These are phyloP conservation scores for Phaethon lepturus DNA, from an alignment of 2,113 vertebrate genomes.

Conservation along the genomic window DNA sequence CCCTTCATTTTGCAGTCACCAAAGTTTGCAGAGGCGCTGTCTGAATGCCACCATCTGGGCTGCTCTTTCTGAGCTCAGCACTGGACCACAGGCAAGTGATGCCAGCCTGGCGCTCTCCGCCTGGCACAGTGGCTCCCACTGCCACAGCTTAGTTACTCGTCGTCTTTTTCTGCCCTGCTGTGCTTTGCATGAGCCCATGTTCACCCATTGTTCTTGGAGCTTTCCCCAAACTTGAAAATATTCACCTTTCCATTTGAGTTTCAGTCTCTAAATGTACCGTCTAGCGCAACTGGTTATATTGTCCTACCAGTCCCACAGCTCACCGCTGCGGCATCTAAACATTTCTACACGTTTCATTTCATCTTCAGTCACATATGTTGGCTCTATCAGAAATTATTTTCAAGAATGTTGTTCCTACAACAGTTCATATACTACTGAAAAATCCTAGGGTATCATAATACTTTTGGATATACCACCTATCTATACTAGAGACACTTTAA, in stretches of 20 bases:
- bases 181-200: background rate
- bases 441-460: background rate
- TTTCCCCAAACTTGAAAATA: background rate
- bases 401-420: background rate
- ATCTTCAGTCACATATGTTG: background rate
- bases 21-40: background rate
- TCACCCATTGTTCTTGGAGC: background rate
- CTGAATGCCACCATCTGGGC: background rate
- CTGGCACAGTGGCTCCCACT: background rate
- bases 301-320: background rate
- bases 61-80: background rate
- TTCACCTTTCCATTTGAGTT: background rate
- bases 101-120: background rate
- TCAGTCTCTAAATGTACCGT: background rate
- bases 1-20: background rate
- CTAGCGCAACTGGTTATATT: background rate
- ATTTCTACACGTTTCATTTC: background rate
- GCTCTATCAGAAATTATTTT: background rate
- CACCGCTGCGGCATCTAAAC: background rate
- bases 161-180: background rate
- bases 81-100: background rate
- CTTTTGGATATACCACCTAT: background rate
- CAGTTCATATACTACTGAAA: background rate
- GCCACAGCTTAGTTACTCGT: background rate
- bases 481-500: background rate